Evolutionary conservation across 2,113 vertebrate species (phyloP).

Genomic region (Callopanchax toddi): DNA sequence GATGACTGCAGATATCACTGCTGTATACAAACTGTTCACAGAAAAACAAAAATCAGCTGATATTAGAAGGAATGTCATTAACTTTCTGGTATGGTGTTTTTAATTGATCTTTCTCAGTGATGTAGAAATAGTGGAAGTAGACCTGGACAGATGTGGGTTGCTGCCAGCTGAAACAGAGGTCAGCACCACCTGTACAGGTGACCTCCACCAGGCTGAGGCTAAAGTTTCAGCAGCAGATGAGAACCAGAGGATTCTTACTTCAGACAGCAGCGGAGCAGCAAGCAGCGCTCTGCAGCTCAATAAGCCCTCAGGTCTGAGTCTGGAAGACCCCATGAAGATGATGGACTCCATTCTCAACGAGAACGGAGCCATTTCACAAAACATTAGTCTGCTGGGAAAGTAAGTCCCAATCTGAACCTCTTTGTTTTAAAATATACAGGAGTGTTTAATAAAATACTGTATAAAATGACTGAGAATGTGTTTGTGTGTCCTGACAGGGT

Average conservation of each 20-base stretch:
- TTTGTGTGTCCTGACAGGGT: slow-evolving; percentile 78
- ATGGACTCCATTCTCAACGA: slow-evolving; percentile 98
- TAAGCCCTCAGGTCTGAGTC: slow-evolving; percentile 79
- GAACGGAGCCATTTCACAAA: slow-evolving; percentile 88
- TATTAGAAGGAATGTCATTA: background rate
- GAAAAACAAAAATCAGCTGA: background rate
- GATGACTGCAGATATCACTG: no score
- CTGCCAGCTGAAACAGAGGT: slow-evolving; percentile 77
- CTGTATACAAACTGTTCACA: no score
- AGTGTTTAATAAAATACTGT: no score
- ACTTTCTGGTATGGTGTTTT: background rate
- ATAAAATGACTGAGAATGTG: background rate
- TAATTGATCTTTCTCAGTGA: slow-evolving; percentile 77
- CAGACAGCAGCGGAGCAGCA: background rate
- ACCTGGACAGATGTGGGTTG: slow-evolving; percentile 78
- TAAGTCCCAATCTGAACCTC: slow-evolving; percentile 65
- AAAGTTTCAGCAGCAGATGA: background rate
- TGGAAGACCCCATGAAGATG: slow-evolving; percentile 92
- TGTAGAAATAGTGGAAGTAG: slow-evolving; percentile 88
- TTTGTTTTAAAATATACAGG: background rate
- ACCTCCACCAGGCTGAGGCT: background rate
- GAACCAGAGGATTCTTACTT: slow-evolving; percentile 18
- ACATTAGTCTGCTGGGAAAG: slow-evolving; percentile 96
- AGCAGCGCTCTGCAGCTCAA: slow-evolving; percentile 82
- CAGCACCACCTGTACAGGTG: slow-evolving; percentile 50